phyloP scores from a whole-genome alignment of 2,113 vertebrate genomes.

The Bungarus multicinctus region DNA sequence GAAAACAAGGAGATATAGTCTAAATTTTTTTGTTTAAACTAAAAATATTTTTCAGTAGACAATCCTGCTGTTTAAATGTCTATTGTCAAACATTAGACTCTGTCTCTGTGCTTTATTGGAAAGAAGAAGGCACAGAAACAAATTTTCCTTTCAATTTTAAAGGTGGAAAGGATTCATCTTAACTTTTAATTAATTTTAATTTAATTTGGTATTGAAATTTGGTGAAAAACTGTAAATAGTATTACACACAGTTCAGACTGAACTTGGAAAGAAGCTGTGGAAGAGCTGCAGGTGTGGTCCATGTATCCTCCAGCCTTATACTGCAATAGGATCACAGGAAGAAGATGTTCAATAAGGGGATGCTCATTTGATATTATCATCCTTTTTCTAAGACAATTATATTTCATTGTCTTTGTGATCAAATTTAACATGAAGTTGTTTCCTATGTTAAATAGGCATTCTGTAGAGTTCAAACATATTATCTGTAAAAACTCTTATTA shows the following conservation, averaged over 20 bases:
- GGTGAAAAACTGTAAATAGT: not conserved
- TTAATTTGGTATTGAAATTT: not conserved
- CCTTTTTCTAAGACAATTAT: not conserved
- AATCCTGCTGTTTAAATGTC: not conserved
- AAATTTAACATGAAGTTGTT: not conserved
- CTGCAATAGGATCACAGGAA: not conserved
- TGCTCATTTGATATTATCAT: not conserved
- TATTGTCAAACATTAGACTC: not conserved
- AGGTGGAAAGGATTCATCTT: not conserved
- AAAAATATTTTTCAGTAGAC: not conserved
- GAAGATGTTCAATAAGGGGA: not conserved
- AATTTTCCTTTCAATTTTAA: not conserved
- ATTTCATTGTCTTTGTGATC: not conserved
- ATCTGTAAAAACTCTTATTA: not conserved
- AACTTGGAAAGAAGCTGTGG: not conserved
- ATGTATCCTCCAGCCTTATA: not conserved
- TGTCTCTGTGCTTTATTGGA: not conserved
- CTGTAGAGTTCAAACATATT: not conserved
- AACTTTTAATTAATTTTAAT: not conserved
- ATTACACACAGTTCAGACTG: not conserved
- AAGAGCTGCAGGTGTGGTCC: not conserved
- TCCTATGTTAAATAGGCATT: accelerated
- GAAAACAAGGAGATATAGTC: not conserved
- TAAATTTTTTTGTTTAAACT: not conserved
- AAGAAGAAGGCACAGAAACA: not conserved